These are phyloP conservation scores for Hoplias malabaricus DNA, from an alignment of 2,113 vertebrate genomes.

Conservation along the genomic window DNA sequence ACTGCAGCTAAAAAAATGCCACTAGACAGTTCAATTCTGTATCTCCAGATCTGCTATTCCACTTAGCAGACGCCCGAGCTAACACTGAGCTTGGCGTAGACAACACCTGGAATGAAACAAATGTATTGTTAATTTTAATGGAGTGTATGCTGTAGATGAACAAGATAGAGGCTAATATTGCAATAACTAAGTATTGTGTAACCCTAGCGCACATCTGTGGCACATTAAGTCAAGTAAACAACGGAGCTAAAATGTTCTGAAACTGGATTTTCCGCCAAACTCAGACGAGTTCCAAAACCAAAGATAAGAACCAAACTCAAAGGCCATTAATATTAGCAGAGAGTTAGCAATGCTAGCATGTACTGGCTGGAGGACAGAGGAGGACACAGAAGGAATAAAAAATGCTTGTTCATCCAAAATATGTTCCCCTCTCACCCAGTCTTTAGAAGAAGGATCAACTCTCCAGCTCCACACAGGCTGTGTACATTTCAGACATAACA, in stretches of 20 bases:
- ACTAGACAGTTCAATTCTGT: too few species aligned
- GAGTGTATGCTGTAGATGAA: too few species aligned
- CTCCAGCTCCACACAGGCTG: background rate
- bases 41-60: too few species aligned
- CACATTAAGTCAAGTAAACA: background rate
- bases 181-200: background rate
- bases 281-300: background rate
- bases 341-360: background rate
- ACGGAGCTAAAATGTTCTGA: background rate
- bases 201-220: background rate
- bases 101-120: too few species aligned
- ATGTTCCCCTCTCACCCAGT: background rate
- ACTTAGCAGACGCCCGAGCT: too few species aligned
- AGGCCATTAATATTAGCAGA: background rate
- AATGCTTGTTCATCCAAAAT: background rate
- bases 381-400: background rate
- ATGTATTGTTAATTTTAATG: too few species aligned
- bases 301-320: background rate
- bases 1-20: too few species aligned
- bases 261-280: background rate
- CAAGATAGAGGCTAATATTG: too few species aligned
- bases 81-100: too few species aligned
- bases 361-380: slow-evolving; percentile 5
- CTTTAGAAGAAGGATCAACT: background rate
- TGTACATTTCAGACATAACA: slow-evolving; percentile 24